Base-by-base conservation (phyloP, 2,113 vertebrate genomes). In the Syngnathus typhle region DNA sequence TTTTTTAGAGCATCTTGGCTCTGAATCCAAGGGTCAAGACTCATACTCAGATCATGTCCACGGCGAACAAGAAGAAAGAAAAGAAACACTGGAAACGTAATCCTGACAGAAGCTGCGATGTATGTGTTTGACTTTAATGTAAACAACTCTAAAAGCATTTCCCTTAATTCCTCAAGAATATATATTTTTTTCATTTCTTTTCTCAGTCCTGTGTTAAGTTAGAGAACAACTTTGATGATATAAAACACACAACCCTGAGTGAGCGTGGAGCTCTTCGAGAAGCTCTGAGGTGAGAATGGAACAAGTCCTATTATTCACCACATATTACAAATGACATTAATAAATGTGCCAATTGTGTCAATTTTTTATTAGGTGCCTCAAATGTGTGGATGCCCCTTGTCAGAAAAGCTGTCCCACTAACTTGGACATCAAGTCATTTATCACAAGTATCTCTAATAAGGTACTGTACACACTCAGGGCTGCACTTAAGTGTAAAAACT, bases 201-300 rank as follows among this genome's bases (percentile, higher is more conserved):
- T 6, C 8, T 44, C 43, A 91, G 94, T 88, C 84, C 68, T 94
- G 93, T 65, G 88, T 93, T 81, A 92, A 91, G 85, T 91, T 95
- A 56, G 94, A 98, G 88, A 96, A 98, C 92, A 98, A 98, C 94
- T 99, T 96, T 89, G 94, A 98, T 76, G 95, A 99, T 85, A 90
- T 90, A 72, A 90, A 90, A 92, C 95, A 96, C 88, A 96, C 94
- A 16, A 96, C 95, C 79, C 89, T 95, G 81, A 91, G 96, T 67
- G 95, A 97, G 77, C 88, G 94, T 70, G 94, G 94, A 85, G 95
- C 95, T 71, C 94, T 98, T 69, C 89, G 93, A 88, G 95, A 96
- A 91, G 94, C 94, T 83, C 78, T 94, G 87, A 96, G 96, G 97
- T 98, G 90, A 95, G 92, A 89, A 84, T 62, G 74, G 59, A 63